Percentiles rank a stretch among this genome's conserved stretches.
Conservation (phyloP, 2,113 vertebrate species). For the Clinocottus analis region DNA sequence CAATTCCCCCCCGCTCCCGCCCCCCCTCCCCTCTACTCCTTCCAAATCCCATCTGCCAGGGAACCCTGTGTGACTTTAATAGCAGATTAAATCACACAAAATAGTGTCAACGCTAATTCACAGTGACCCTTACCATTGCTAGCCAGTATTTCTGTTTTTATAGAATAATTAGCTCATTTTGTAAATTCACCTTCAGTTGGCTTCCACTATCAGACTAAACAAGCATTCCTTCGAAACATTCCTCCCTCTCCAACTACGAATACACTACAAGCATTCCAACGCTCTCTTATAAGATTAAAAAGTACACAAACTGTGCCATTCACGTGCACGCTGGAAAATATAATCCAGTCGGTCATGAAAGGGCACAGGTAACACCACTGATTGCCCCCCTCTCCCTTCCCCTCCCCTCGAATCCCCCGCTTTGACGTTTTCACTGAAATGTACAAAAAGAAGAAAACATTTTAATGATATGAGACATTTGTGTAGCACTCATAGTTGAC, state of each 20-base stretch:
- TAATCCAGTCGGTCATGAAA: conserved; percentile 77
- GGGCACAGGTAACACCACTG: conserved; percentile 66
- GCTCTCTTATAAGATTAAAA: conserved; percentile 65
- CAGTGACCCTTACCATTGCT: conserved; percentile 68
- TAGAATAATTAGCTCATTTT: conserved; percentile 57
- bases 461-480: conserved; percentile 76
- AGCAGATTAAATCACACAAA: conserved; percentile 77
- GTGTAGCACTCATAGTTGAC: conserved; percentile 80
- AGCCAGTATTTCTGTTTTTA: conserved; percentile 50
- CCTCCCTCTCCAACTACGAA: conserved; percentile 51
- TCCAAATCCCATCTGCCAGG: conserved; percentile 71
- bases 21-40: conserved; percentile 24
- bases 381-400: conserved; percentile 51
- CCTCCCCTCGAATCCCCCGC: conserved; percentile 51
- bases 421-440: conserved; percentile 72
- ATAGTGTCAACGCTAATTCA: conserved; percentile 75
- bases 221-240: conserved; percentile 77
- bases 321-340: conserved; percentile 73
- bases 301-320: conserved; percentile 74
- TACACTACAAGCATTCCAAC: conserved; percentile 63
- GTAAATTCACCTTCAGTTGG: conserved; percentile 67
- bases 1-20: conserved; percentile 15
- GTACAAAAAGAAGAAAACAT: conserved; percentile 82
- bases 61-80: conserved; percentile 73
- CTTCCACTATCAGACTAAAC: conserved; percentile 55